Evolutionary conservation across 2,113 vertebrate species (phyloP).

Genomic region (Heterotilapia buettikoferi): DNA sequence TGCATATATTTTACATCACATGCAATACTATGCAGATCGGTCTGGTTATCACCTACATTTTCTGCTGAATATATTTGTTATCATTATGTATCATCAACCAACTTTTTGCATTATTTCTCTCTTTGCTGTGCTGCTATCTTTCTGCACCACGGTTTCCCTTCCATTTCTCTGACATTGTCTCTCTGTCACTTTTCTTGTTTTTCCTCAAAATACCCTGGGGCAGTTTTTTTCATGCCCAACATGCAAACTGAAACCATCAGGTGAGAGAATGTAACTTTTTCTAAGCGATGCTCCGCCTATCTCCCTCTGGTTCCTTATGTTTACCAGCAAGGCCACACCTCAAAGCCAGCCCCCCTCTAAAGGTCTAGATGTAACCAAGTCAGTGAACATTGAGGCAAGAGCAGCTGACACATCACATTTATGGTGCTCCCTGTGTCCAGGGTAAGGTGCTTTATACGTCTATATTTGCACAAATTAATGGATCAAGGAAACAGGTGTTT

Average conservation of each 20-base stretch:
- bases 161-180: not conserved
- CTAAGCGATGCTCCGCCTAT: not conserved
- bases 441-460: slow-evolving; percentile 22
- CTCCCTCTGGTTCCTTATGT: not conserved
- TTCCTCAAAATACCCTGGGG: not conserved
- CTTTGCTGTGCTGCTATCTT: not conserved
- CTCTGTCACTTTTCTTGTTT: not conserved
- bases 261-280: not conserved
- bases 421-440: not conserved
- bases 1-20: not conserved
- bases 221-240: not conserved
- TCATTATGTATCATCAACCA: not conserved
- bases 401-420: not conserved
- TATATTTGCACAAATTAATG: not conserved
- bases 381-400: not conserved
- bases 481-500: not conserved
- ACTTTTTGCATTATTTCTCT: not conserved
- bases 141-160: not conserved
- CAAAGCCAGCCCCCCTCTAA: not conserved
- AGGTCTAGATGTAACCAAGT: not conserved
- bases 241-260: not conserved
- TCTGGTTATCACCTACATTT: not conserved
- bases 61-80: not conserved
- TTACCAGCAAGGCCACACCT: not conserved
- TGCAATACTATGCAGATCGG: not conserved